phyloP scores from a whole-genome alignment of 2,888 invertebrate species.

The Catocala sponsa region DNA sequence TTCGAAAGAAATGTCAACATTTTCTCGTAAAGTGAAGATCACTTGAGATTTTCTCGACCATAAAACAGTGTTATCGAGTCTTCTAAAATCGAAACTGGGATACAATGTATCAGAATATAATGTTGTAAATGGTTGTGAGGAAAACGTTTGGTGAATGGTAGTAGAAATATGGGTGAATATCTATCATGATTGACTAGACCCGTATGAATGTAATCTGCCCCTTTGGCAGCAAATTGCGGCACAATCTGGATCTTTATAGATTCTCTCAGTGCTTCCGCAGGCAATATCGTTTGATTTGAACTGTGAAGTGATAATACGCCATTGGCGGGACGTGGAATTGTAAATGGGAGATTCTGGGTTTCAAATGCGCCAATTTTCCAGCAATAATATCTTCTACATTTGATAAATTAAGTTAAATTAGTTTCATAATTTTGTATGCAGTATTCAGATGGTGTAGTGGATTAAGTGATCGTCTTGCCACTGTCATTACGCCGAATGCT shows the following conservation, averaged over 20 bases:
- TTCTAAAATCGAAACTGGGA: constrained; percentile 33
- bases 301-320: constrained; percentile 7
- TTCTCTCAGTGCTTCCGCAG: constrained; percentile 10
- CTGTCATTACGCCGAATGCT: too few species aligned
- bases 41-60: constrained; percentile 38
- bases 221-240: constrained; percentile 21
- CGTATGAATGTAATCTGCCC: constrained; percentile 23
- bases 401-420: too few species aligned
- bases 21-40: constrained; percentile 45
- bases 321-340: background rate
- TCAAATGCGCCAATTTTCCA: background rate
- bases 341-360: background rate
- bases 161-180: constrained; percentile 14
- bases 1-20: constrained; percentile 40
- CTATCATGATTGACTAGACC: constrained; percentile 17
- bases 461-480: too few species aligned
- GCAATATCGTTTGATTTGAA: constrained; percentile 17
- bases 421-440: too few species aligned
- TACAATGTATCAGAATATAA: constrained; percentile 40
- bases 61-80: constrained; percentile 43
- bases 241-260: constrained; percentile 23
- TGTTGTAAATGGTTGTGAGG: constrained; percentile 22
- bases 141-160: constrained; percentile 18
- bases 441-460: too few species aligned
- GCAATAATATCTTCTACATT: background rate